phyloP scores from a whole-genome alignment of 2,113 vertebrate species.

The Oreochromis niloticus region DNA sequence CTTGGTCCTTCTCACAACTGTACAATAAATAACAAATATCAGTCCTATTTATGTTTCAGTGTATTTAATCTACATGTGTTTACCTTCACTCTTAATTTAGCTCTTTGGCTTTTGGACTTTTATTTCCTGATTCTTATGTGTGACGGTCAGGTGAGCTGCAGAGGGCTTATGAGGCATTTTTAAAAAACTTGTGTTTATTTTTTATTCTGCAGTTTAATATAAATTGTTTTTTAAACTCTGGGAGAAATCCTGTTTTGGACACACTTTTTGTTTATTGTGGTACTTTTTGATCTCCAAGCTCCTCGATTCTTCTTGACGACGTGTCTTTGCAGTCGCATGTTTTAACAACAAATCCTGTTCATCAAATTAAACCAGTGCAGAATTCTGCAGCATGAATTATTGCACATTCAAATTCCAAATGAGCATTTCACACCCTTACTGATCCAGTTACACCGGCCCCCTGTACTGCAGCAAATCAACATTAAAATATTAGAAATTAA shows the following conservation, averaged over 20 bases:
- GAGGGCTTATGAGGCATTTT: not conserved
- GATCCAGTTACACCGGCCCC: not conserved
- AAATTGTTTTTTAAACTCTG: not conserved
- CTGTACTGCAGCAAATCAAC: accelerated
- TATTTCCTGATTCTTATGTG: not conserved
- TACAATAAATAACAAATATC: not conserved
- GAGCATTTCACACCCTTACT: not conserved
- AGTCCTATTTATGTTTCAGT: not conserved
- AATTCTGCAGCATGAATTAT: accelerated
- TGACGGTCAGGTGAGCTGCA: not conserved
- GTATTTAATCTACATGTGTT: not conserved
- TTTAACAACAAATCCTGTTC: not conserved
- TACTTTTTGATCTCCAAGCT: not conserved
- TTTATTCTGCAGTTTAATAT: not conserved
- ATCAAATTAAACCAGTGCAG: not conserved
- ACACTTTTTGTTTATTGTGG: accelerated
- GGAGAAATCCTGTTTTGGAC: no score
- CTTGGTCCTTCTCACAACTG: accelerated
- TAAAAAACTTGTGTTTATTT: not conserved
- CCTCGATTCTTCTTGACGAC: not conserved
- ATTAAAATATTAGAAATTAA: not conserved
- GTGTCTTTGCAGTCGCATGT: accelerated
- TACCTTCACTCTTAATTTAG: not conserved
- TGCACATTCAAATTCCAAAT: not conserved
- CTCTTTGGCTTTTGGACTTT: not conserved